A percentile compares a stretch with the other conserved stretches of the same genome.
Conservation (phyloP, 2,797 vertebrate genomes). For the Xenentodon cancila region DNA sequence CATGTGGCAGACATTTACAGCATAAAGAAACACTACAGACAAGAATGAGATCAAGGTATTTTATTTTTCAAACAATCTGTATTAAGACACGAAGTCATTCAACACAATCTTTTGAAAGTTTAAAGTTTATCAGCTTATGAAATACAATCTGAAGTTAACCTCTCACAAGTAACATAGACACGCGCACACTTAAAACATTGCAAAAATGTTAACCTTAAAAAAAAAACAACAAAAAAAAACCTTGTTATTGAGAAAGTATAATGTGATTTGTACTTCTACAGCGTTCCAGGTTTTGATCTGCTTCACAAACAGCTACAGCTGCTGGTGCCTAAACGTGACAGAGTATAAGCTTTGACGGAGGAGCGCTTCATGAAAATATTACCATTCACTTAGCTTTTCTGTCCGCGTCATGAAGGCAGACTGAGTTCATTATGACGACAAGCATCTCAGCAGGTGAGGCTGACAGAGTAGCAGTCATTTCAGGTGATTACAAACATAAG, state of each 20-base stretch:
- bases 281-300: constrained; percentile 53
- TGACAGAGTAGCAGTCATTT: constrained; percentile 41
- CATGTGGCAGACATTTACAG: neutral
- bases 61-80: constrained; percentile 84
- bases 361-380: constrained; percentile 34
- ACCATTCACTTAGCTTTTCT: constrained; percentile 27
- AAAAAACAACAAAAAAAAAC: constrained; percentile 40
- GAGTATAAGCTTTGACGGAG: constrained; percentile 47
- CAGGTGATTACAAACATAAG: constrained; percentile 30
- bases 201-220: constrained; percentile 60
- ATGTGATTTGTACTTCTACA: constrained; percentile 66
- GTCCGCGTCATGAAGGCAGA: constrained; percentile 54
- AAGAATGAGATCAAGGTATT: constrained; percentile 78
- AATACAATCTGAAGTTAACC: constrained; percentile 80
- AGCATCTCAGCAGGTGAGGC: constrained; percentile 47
- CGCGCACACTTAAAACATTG: constrained; percentile 69
- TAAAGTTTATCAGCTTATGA: constrained; percentile 77
- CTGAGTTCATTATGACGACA: constrained; percentile 33
- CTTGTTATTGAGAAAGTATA: constrained; percentile 50
- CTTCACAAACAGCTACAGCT: constrained; percentile 60
- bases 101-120: constrained; percentile 82
- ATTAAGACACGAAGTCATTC: constrained; percentile 85
- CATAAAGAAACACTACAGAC: constrained; percentile 11
- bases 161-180: constrained; percentile 75
- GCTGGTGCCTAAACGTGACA: constrained; percentile 40